Conservation (phyloP, 2,113 vertebrate genomes). For the Oreochromis aureus region DNA sequence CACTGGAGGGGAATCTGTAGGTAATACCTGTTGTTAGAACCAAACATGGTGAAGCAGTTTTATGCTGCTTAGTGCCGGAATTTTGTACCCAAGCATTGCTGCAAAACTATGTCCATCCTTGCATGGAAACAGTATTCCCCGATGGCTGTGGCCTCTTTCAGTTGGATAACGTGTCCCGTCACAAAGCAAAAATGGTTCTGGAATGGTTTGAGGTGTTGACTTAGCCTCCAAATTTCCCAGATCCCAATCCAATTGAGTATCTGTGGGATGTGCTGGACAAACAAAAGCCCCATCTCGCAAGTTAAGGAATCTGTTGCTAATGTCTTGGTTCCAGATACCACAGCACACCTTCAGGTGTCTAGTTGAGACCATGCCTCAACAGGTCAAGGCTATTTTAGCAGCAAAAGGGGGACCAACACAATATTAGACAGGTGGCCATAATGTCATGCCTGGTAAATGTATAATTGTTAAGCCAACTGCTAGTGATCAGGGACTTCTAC, state of each 20-base stretch:
- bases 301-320: background rate
- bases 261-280: background rate
- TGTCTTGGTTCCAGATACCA: background rate
- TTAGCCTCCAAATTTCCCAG: background rate
- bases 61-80: accelerated
- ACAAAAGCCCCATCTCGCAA: accelerated
- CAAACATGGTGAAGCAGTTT: background rate
- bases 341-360: background rate
- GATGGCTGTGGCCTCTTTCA: background rate
- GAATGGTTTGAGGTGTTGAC: background rate
- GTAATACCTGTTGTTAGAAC: background rate
- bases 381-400: background rate
- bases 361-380: background rate
- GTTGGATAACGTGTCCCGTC: background rate
- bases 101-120: background rate
- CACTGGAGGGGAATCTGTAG: background rate
- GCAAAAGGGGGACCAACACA: background rate
- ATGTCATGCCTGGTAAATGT: background rate
- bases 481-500: background rate
- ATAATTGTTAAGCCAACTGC: background rate
- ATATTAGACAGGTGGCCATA: background rate
- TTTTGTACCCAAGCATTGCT: background rate
- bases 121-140: background rate
- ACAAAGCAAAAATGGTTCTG: background rate
- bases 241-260: background rate